Evolutionary conservation across 2,797 vertebrate species (phyloP), one percentile per base, ranked within the genome.

Genomic region (Lepus oiostolus): DNA sequence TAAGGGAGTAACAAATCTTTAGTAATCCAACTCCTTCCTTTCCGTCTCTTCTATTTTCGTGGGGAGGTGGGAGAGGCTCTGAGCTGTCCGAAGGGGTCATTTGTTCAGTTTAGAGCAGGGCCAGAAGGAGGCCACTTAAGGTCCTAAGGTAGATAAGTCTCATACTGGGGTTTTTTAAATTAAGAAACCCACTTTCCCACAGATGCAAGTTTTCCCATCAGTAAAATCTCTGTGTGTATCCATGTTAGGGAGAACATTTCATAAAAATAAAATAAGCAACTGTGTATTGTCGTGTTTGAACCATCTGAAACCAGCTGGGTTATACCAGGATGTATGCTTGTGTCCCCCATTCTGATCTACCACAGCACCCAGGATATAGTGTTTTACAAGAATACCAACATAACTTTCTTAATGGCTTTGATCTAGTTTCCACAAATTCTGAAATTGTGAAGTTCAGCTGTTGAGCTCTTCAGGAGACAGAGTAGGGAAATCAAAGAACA

Each of bases 191-290:
- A 76, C 38, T 86, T 89, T 92, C 32, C 76, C 62, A 30, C 9
- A 74, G 86, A 38, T 77, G 70, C 0, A n/a, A 90, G 76, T 35
- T 93, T 86, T 93, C 82, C 85, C 32, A 65, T 65, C 70, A 85
- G 65, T 75, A 82, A 71, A 32, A 54, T 88, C 26, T 68, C 19
- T 52, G 12, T 83, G 16, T 67, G 4, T 80, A 7, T 85, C 35
- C 65, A 42, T 38, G 2, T 8, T 90, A 75, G 50, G 91, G 19
- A 90, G 67, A 95, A 32, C 22, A 35, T 68, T 87, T 86, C 47
- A 77, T 82, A 58, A 84, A 92, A 94, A 82, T 28, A 74, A 72
- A 68, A 62, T 75, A 79, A 80, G 7, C 30, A 32, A 58, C 32
- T 35, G 8, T 58, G 13, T 32, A n/a, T 35, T 63, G 10, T 74